These are phyloP conservation scores for Dastarcus helophoroides DNA, from an alignment of 2,888 invertebrate species.

Conservation along the genomic window DNA sequence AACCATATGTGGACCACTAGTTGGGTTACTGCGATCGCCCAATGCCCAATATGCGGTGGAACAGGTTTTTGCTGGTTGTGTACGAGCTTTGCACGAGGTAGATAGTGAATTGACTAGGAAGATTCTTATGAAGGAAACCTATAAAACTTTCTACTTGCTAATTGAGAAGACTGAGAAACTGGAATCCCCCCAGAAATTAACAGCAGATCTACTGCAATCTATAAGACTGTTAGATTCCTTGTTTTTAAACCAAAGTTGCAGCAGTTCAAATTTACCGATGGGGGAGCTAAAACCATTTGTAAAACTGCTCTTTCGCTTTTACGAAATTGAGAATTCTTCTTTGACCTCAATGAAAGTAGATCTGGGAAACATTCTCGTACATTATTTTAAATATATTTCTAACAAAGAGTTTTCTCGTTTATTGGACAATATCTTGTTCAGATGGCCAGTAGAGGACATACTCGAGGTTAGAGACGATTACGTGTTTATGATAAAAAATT, in stretches of 20 bases:
- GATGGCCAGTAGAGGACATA: too few relatives aligned
- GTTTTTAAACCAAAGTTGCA: constrained; percentile 22
- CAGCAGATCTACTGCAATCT: too few relatives aligned
- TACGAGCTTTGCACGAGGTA: too few relatives aligned
- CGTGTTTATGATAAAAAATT: constrained; percentile 21
- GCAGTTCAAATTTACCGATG: constrained; percentile 27
- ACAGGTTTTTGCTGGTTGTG: too few relatives aligned
- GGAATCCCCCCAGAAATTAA: too few relatives aligned
- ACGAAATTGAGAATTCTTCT: constrained; percentile 30
- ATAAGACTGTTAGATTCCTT: not conserved
- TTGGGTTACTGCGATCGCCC: constrained; percentile 36
- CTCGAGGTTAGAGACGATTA: constrained; percentile 20
- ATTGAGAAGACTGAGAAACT: too few relatives aligned
- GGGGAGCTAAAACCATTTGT: constrained; percentile 35
- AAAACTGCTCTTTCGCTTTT: constrained; percentile 37
- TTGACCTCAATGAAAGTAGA: constrained; percentile 29
- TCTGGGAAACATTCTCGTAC: constrained; percentile 21
- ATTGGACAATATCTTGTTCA: constrained; percentile 32
- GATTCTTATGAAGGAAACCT: too few relatives aligned
- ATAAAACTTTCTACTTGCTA: too few relatives aligned
- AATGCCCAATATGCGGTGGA: too few relatives aligned
- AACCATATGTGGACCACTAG: constrained; percentile 43
- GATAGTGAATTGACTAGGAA: too few relatives aligned
- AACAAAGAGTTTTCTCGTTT: constrained; percentile 17
- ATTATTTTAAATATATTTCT: constrained; percentile 17